A percentile compares a stretch with the other conserved stretches of the same genome.
Evolutionary conservation across 2,797 vertebrate species (phyloP).

Genomic region (Poecilia gillii): DNA sequence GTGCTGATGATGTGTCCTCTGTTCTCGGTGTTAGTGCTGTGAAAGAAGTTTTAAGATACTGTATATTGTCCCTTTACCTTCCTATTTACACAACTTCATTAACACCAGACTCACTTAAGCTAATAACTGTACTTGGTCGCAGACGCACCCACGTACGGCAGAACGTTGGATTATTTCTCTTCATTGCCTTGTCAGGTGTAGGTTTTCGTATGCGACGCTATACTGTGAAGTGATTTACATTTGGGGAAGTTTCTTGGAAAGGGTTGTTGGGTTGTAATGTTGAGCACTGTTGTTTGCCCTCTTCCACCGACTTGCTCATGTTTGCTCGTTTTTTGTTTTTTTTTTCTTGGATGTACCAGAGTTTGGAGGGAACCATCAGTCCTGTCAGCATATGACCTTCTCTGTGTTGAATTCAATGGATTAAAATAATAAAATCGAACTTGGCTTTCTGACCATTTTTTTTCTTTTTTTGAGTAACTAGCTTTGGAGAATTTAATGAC

Average conservation of each 20-base stretch:
- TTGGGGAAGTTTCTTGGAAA: constrained; percentile 57
- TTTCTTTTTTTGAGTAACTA: neutral
- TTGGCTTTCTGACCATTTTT: constrained; percentile 6
- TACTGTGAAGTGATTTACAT: constrained; percentile 73
- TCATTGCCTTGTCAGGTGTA: constrained; percentile 71
- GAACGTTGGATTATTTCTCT: constrained; percentile 52
- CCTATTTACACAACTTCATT: constrained; percentile 15
- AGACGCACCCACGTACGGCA: constrained; percentile 23
- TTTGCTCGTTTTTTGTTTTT: constrained; percentile 57
- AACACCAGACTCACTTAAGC: constrained; percentile 39
- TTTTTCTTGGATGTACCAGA: constrained; percentile 65
- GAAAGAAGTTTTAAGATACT: constrained; percentile 62
- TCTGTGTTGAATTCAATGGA: constrained; percentile 81
- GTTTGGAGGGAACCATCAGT: constrained; percentile 55
- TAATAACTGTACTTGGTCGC: constrained; percentile 21
- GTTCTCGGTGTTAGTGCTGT: constrained; percentile 75
- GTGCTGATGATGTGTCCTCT: constrained; percentile 72
- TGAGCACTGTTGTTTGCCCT: constrained; percentile 67
- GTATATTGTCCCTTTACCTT: constrained; percentile 35
- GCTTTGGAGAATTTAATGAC: neutral
- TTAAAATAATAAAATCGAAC: constrained; percentile 73
- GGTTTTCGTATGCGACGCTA: constrained; percentile 64
- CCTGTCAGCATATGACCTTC: constrained; percentile 71
- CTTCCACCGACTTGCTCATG: constrained; percentile 65
- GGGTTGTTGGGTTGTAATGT: constrained; percentile 70